Conservation (phyloP, 2,888 invertebrate genomes). For the Leucophenga montana region DNA sequence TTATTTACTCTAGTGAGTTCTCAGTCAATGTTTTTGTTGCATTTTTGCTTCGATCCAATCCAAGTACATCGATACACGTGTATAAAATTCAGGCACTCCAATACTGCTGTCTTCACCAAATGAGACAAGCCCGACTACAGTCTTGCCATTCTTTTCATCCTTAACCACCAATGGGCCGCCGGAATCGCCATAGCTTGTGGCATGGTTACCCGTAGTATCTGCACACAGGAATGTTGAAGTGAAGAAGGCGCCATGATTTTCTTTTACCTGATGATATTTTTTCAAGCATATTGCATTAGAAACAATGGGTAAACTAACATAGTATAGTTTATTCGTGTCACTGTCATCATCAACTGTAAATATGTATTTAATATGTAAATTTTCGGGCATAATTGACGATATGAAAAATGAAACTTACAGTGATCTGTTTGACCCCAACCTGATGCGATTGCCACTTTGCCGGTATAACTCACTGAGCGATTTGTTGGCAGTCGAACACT, state of each 20-base stretch:
- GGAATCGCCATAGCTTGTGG: background rate
- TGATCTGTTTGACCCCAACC: slow-evolving; percentile 12
- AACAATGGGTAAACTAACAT: background rate
- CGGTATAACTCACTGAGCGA: background rate
- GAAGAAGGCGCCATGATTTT: background rate
- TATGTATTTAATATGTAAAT: background rate
- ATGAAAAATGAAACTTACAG: background rate
- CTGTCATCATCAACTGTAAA: slow-evolving; percentile 8
- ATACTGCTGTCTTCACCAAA: background rate
- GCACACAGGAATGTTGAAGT: background rate
- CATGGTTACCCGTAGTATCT: background rate
- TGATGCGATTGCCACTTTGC: background rate
- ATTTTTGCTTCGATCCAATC: slow-evolving; percentile 4
- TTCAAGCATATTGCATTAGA: background rate
- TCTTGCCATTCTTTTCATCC: background rate
- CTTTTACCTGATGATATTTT: background rate
- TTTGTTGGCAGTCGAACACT: background rate
- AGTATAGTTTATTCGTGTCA: background rate
- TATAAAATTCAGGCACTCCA: slow-evolving; percentile 7
- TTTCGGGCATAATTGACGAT: no score
- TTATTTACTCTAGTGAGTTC: background rate
- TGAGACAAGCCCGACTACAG: background rate
- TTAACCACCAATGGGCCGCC: slow-evolving; percentile 10
- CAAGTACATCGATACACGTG: slow-evolving; percentile 2
- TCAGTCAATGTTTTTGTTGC: background rate